Evolutionary conservation across 2,113 vertebrate genomes (phyloP), one percentile per base, ranked within the genome.

Genomic region (Eulemur macaco): DNA sequence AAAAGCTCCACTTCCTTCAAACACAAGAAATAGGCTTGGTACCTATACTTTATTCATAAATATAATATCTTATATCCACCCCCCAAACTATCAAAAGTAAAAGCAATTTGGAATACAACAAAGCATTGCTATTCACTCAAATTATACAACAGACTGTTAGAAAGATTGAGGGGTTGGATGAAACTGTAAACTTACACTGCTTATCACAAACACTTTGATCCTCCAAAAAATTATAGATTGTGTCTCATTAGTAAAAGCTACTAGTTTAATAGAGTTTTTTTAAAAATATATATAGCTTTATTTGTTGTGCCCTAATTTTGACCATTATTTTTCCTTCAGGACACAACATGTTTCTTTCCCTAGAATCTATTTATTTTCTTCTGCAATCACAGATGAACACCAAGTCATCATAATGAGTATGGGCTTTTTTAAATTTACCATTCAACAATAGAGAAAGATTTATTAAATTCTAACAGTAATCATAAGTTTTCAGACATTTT

Each of bases 31-130:
- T 29, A 68, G 39, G 14, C 1, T 86, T 78, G 2, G 8, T 39
- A 45, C 9, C 29, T 96, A n/a, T 42, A 0, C 12, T 54, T 54
- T 86, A 25, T 56, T 37, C 56, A 66, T 31, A 34, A 68, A 89
- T 2, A 71, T 0, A 0, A 52, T 12, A 52, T 83, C 17, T 69
- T 50, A 20, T 64, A 58, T 21, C 4, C 12, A 63, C 1, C 1
- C 13, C 6, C 6, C 29, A 29, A 15, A 56, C 54, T 56, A 21
- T 56, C 9, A 39, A 71, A 76, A 54, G 1, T 60, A 50, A 86
- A 93, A 17, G 9, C 37, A 42, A 88, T 89, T 58, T 91, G 18
- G 17, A 34, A 17, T 74, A 73, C 1, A 78, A 71, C 1, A 77
- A 95, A 78, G 2, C 6, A 68, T 47, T 71, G 6, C 7, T 94